Evolutionary conservation across 2,797 vertebrate species (phyloP).

Genomic region (Oryzias sinensis): DNA sequence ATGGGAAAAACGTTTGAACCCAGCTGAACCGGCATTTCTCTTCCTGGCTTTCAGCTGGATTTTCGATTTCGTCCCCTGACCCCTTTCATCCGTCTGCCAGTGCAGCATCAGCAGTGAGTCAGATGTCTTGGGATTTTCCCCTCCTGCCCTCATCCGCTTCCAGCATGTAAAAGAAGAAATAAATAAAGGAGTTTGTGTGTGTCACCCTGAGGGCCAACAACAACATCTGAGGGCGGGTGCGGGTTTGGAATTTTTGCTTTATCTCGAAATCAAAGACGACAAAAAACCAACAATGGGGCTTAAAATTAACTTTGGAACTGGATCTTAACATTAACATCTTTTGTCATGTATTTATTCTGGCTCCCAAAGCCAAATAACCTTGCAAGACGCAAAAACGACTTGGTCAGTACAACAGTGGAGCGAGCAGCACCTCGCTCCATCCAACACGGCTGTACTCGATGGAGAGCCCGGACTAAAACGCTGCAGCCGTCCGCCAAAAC

Average conservation of each 20-base stretch:
- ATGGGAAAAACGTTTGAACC: background rate
- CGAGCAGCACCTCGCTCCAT: background rate
- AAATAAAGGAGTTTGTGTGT: conserved; percentile 2
- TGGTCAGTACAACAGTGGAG: conserved; percentile 12
- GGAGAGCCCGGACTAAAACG: conserved; percentile 41
- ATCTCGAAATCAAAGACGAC: conserved; percentile 35
- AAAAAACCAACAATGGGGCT: conserved; percentile 23
- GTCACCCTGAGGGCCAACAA: conserved; percentile 43
- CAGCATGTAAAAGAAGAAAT: conserved; percentile 22
- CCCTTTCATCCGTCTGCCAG: conserved; percentile 32
- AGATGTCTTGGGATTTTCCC: conserved; percentile 62
- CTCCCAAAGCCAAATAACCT: background rate
- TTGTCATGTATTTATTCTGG: conserved; percentile 10
- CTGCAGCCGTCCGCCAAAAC: conserved; percentile 54
- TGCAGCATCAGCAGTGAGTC: conserved; percentile 63
- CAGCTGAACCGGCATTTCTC: conserved; percentile 15
- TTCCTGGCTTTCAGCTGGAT: conserved; percentile 33
- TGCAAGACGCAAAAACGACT: conserved; percentile 9
- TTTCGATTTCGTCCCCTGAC: conserved; percentile 22
- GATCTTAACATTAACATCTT: conserved; percentile 13
- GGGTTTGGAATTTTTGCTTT: conserved; percentile 34
- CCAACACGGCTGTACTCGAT: conserved; percentile 25
- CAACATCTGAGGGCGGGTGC: conserved; percentile 52
- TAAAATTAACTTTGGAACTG: background rate
- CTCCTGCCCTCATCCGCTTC: conserved; percentile 41